Evolutionary conservation across 2,113 vertebrate genomes (phyloP).

Genomic region (Neodon shergylaensis): DNA sequence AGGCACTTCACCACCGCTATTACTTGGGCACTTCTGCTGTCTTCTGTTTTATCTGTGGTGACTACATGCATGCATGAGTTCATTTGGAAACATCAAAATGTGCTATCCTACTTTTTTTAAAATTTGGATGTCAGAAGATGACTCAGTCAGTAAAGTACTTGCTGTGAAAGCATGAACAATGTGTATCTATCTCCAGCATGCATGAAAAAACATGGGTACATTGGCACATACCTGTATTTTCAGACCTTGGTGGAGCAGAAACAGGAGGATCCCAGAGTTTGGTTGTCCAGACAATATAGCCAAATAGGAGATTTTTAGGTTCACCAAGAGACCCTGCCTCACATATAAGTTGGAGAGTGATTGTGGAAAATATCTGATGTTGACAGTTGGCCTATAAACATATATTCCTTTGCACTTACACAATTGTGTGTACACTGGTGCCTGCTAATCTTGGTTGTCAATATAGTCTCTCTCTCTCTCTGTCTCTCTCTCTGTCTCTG

Average conservation of each 20-base stretch:
- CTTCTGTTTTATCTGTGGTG: neutral
- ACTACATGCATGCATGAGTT: neutral
- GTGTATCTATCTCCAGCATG: too few relatives aligned
- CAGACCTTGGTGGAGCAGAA: neutral
- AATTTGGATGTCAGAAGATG: neutral
- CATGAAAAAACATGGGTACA: neutral
- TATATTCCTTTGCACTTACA: neutral
- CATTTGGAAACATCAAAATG: neutral
- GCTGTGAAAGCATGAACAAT: neutral
- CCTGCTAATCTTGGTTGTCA: neutral
- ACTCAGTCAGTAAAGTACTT: neutral
- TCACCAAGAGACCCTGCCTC: neutral
- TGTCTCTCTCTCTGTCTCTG: too few relatives aligned
- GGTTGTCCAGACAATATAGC: neutral
- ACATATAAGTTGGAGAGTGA: neutral
- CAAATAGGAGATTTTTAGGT: neutral
- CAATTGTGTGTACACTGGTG: neutral
- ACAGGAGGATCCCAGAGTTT: neutral
- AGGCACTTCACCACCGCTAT: accelerated
- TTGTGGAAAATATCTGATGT: neutral
- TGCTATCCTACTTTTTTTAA: neutral
- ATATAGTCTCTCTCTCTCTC: too few relatives aligned
- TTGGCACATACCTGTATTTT: neutral
- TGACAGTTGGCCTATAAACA: neutral
- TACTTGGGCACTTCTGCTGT: neutral